Percentiles rank a stretch among this genome's conserved stretches.
phyloP scores from a whole-genome alignment of 2,797 vertebrate genomes.

The Tachyglossus aculeatus region DNA sequence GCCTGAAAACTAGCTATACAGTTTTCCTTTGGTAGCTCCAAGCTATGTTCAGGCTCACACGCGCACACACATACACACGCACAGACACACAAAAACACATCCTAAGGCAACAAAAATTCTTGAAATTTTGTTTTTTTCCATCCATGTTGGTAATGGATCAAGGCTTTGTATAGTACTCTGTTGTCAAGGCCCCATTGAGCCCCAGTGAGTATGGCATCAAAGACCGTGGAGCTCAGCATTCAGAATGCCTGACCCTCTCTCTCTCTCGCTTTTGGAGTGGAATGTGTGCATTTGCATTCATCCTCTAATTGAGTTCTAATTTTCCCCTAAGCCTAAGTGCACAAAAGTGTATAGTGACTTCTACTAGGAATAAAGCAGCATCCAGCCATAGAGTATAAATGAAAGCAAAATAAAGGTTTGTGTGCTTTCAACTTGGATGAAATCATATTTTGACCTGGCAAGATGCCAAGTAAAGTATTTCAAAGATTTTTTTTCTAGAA shows the following conservation, averaged over 20 bases:
- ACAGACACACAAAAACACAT: not conserved
- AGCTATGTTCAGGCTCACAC: no score
- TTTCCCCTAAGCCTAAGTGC: not conserved
- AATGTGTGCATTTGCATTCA: not conserved
- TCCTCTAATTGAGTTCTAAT: not conserved
- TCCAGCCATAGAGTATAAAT: not conserved
- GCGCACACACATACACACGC: not conserved
- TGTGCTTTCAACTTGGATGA: not conserved
- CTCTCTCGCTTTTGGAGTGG: not conserved
- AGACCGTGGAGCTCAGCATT: not conserved
- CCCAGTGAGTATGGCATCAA: not conserved
- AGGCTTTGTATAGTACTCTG: not conserved
- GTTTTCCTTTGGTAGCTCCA: not conserved
- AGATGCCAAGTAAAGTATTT: not conserved
- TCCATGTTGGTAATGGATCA: not conserved
- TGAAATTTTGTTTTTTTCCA: not conserved
- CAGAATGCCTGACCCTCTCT: accelerated
- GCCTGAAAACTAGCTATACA: not conserved
- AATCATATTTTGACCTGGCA: not conserved
- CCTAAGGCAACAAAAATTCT: not conserved
- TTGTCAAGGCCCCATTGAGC: not conserved
- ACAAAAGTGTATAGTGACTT: not conserved
- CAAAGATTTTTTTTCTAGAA: not conserved
- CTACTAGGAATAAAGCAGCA: not conserved
- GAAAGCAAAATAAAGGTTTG: not conserved